Base-by-base conservation (phyloP, 2,888 invertebrate genomes). In the Cremastinae sp. region DNA sequence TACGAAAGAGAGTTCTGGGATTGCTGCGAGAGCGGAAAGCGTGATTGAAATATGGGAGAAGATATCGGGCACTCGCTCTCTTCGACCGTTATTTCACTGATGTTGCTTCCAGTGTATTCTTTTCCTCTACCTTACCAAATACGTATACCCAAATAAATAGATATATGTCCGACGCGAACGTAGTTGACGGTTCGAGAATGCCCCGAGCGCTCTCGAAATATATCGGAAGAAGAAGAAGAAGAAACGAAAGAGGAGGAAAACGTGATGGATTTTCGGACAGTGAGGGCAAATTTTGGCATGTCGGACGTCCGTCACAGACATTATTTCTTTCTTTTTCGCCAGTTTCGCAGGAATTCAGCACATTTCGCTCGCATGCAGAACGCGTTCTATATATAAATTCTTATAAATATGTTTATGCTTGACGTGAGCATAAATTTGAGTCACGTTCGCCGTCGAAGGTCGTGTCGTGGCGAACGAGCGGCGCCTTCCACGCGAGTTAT, bases 11-110 rank as follows among this genome's bases (percentile, higher is more conserved):
- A 41, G 36, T 36, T 28, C 53, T 47, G 65, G 28, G 59, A 65
- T 65, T 70, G 64, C 65, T 45, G 58, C 64, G 65, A 64, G 74
- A 69, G 68, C 51, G 53, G 43, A 62, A 69, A 59, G 53, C 69
- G 70, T 74, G 79, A 80, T 79, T 80, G 79, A 79, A 80, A 80
- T 80, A 80, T 79, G 70, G 72, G 69, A 74, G 65, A 78, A 53
- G 34, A 41, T 51, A 43, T 28, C 22, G 28, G 28, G 28, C 28
- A 58, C 56, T 51, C 14, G 62, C 70, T 56, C 12, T 51, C 58
- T 72, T 66, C 72, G 62, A 38, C 62, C 36, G 53, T 66, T n/a
- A n/a, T 70, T 71, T 47, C 36, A 4, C 49, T 49, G 16, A 41
- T 49, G 59, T 68, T 53, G 58, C 64, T 65, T 9, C 56, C 18